Evolutionary conservation across 2,113 vertebrate genomes (phyloP).

Genomic region (Tachysurus fulvidraco): DNA sequence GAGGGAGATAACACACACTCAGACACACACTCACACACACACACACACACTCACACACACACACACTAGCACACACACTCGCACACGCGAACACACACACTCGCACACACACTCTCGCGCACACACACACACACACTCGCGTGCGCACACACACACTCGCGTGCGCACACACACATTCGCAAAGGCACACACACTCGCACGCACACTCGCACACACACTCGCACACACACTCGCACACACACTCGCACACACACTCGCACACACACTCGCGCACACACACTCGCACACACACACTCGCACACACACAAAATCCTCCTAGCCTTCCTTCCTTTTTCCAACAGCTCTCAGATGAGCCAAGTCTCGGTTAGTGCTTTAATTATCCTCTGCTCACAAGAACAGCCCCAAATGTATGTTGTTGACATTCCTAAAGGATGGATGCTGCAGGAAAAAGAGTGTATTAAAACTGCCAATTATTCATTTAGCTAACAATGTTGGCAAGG

Average conservation of each 20-base stretch:
- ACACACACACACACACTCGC: too few relatives aligned
- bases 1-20: neutral
- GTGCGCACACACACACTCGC: neutral
- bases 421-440: conserved; percentile 39
- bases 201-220: neutral
- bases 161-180: neutral
- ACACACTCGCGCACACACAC: neutral
- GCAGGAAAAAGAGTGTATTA: conserved; percentile 34
- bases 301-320: conserved; percentile 1
- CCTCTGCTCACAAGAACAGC: conserved; percentile 40
- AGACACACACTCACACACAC: neutral
- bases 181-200: neutral
- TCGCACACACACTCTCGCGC: too few relatives aligned
- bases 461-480: conserved; percentile 51
- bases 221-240: neutral
- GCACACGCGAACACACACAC: too few relatives aligned
- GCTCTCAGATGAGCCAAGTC: conserved; percentile 19
- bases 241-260: neutral
- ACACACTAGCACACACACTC: too few relatives aligned
- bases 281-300: neutral
- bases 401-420: conserved; percentile 51
- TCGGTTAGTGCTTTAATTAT: conserved; percentile 50
- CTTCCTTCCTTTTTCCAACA: conserved; percentile 20
- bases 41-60: too few relatives aligned
- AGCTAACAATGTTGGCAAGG: conserved; percentile 40